Evolutionary conservation across 2,797 vertebrate species (phyloP).

Genomic region (Austrolebias charrua): DNA sequence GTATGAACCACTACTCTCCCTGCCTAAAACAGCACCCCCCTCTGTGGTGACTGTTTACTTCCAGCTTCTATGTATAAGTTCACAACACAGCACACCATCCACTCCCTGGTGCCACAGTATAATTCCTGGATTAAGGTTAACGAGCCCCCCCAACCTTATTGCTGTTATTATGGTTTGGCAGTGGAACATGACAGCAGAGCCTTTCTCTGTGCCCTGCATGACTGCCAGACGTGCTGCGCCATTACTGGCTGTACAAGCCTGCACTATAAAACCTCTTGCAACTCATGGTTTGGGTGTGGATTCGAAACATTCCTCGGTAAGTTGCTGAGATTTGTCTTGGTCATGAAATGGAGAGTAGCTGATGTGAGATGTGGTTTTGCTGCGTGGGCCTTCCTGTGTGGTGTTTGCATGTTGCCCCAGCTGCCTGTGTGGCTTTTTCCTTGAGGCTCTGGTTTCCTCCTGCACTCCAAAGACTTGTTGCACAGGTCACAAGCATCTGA

Average conservation of each 20-base stretch:
- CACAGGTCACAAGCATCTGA: background rate
- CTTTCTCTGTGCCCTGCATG: constrained; percentile 53
- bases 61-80: constrained; percentile 39
- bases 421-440: background rate
- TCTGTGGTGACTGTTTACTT: constrained; percentile 44
- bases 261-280: constrained; percentile 32
- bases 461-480: constrained; percentile 8
- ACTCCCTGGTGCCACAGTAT: constrained; percentile 65
- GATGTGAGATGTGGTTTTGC: constrained; percentile 42
- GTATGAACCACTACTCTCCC: constrained; percentile 24
- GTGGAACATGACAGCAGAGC: constrained; percentile 54
- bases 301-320: constrained; percentile 58
- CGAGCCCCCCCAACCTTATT: constrained; percentile 64
- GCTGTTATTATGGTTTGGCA: constrained; percentile 71
- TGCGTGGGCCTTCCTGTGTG: constrained; percentile 12
- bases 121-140: constrained; percentile 76
- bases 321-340: constrained; percentile 51
- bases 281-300: constrained; percentile 60
- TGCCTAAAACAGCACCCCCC: constrained; percentile 19
- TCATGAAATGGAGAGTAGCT: constrained; percentile 42
- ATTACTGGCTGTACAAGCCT: constrained; percentile 32
- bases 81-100: constrained; percentile 49
- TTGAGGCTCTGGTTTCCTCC: constrained; percentile 8
- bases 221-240: constrained; percentile 45
- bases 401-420: constrained; percentile 2